phyloP scores from a whole-genome alignment of 92 coral and sea anemone species.

The Isaurus tuberculatus region DNA sequence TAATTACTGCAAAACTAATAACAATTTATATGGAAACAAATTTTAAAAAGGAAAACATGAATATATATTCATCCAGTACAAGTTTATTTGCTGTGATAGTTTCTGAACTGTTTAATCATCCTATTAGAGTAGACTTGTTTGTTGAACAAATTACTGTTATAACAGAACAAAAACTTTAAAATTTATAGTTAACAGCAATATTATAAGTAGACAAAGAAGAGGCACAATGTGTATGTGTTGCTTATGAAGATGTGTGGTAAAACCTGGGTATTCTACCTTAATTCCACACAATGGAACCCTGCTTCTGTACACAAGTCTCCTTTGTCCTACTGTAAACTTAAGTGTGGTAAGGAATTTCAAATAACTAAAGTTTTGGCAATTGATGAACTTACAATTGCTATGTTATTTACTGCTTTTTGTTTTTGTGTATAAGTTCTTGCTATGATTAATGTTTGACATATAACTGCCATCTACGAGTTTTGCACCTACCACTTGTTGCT shows the following conservation, averaged over 20 bases:
- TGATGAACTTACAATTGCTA: too few relatives aligned
- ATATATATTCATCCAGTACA: too few relatives aligned
- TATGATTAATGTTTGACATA: too few relatives aligned
- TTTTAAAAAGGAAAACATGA: not conserved
- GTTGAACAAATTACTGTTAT: too few relatives aligned
- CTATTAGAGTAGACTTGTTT: too few relatives aligned
- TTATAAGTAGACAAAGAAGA: not conserved
- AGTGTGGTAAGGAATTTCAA: not conserved
- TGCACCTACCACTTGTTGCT: too few relatives aligned
- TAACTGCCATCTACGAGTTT: too few relatives aligned
- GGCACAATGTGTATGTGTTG: conserved; percentile 25
- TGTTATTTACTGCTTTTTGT: too few relatives aligned
- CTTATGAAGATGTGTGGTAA: conserved; percentile 62
- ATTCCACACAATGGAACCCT: conserved; percentile 17
- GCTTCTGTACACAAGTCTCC: not conserved
- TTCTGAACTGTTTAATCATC: too few relatives aligned
- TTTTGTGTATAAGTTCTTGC: too few relatives aligned
- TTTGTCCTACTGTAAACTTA: not conserved
- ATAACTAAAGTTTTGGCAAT: not conserved
- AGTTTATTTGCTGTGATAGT: too few relatives aligned
- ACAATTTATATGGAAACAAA: not conserved
- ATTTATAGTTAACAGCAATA: not conserved
- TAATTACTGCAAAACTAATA: not conserved
- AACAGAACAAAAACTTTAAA: not conserved
- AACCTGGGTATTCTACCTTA: not conserved